Percentiles rank a stretch among this genome's conserved stretches.
phyloP scores from a whole-genome alignment of 1,140 invertebrate species.

The Delia radicum region DNA sequence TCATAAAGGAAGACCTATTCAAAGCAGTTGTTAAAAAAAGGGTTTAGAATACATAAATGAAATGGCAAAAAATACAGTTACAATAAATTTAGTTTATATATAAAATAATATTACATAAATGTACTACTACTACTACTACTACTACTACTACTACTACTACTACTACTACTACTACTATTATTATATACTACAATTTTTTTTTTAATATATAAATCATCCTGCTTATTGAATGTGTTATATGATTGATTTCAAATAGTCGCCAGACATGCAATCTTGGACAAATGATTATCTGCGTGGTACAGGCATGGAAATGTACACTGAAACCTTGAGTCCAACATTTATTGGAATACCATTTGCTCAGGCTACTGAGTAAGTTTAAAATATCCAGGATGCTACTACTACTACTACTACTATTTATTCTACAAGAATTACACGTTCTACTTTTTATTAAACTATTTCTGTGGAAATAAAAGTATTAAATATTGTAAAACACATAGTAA shows the following conservation, averaged over 20 bases:
- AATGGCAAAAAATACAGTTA: background rate
- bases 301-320: slow-evolving; percentile 99
- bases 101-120: background rate
- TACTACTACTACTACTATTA: too few species aligned
- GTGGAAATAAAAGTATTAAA: background rate
- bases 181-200: too few species aligned
- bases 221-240: background rate
- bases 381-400: background rate
- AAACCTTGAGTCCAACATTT: slow-evolving; percentile 94
- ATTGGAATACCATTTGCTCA: slow-evolving; percentile 96
- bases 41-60: background rate
- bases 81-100: background rate
- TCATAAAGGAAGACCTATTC: background rate
- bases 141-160: background rate
- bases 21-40: background rate
- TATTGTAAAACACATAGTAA: background rate
- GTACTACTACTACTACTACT: background rate
- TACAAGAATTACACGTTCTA: slow-evolving; percentile 36
- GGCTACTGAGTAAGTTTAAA: slow-evolving; percentile 92
- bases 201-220: too few species aligned
- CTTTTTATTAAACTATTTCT: slow-evolving; percentile 33
- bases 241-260: slow-evolving; percentile 66
- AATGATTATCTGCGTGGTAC: slow-evolving; percentile 98
- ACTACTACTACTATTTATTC: background rate
- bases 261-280: slow-evolving; percentile 95